phyloP scores from a whole-genome alignment of 2,113 vertebrate species.

The Mixornis gularis region DNA sequence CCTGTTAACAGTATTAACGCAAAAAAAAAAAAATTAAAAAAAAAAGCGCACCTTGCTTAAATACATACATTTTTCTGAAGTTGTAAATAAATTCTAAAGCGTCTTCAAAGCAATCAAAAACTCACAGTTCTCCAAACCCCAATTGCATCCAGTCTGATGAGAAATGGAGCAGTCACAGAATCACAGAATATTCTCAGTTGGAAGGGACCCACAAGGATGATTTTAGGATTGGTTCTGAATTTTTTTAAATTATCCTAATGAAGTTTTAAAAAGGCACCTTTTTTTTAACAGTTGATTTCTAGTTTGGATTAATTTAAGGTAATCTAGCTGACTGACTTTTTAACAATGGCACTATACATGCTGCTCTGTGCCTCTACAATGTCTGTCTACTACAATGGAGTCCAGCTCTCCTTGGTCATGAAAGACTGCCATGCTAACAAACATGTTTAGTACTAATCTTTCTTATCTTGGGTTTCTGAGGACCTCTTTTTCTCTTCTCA shows the following conservation, averaged over 20 bases:
- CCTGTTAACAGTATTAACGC: not conserved
- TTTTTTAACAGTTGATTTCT: not conserved
- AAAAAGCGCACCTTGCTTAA: not conserved
- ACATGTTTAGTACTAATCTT: slow-evolving; percentile 16
- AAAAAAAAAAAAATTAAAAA: too few relatives aligned
- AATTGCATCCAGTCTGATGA: not conserved
- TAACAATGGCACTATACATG: not conserved
- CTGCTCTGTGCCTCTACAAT: not conserved
- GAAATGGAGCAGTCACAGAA: not conserved
- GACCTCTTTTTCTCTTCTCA: slow-evolving; percentile 38
- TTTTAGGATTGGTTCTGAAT: not conserved
- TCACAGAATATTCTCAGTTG: not conserved
- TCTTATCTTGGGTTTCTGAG: slow-evolving; percentile 31
- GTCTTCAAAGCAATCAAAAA: not conserved
- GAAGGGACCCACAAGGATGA: not conserved
- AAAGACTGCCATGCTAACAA: slow-evolving; percentile 11
- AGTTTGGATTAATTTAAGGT: not conserved
- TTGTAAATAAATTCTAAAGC: not conserved
- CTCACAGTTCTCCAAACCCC: accelerated
- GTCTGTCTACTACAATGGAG: not conserved
- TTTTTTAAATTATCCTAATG: not conserved
- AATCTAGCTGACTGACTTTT: not conserved
- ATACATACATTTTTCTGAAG: not conserved
- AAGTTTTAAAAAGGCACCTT: not conserved
- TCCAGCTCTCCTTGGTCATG: not conserved